Conservation (phyloP, 2,113 vertebrate species). For the Micronisus gabar region DNA sequence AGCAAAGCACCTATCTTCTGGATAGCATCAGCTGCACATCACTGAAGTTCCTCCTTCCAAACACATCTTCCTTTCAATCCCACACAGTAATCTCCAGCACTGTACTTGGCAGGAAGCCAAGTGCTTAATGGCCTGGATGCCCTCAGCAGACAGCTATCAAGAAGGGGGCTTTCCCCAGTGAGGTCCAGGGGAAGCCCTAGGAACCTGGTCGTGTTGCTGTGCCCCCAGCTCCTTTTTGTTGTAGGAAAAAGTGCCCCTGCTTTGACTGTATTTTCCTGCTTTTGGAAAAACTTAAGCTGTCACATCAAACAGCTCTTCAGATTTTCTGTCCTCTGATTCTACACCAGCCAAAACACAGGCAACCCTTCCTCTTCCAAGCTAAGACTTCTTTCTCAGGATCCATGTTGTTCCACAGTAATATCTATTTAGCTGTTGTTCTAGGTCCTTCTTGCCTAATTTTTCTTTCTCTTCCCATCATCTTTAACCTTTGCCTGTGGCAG, state of each 20-base stretch:
- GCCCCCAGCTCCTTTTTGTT: neutral
- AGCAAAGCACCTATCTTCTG: neutral
- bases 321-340: neutral
- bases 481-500: neutral
- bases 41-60: neutral
- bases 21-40: neutral
- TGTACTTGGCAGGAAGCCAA: accelerated
- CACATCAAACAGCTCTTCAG: neutral
- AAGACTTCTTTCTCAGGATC: neutral
- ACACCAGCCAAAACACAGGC: neutral
- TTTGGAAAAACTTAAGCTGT: neutral
- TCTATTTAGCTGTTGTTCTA: neutral
- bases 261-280: neutral
- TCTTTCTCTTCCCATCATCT: neutral
- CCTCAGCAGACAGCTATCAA: neutral
- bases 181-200: neutral
- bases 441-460: neutral
- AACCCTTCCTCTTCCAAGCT: neutral
- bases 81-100: neutral
- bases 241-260: neutral
- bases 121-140: neutral
- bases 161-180: neutral
- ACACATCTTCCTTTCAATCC: neutral
- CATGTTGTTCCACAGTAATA: neutral
- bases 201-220: neutral